Percentiles rank a stretch among this genome's conserved stretches.
Evolutionary conservation across 2,888 invertebrate species (phyloP).

Genomic region (Eucriotettix oculatus): DNA sequence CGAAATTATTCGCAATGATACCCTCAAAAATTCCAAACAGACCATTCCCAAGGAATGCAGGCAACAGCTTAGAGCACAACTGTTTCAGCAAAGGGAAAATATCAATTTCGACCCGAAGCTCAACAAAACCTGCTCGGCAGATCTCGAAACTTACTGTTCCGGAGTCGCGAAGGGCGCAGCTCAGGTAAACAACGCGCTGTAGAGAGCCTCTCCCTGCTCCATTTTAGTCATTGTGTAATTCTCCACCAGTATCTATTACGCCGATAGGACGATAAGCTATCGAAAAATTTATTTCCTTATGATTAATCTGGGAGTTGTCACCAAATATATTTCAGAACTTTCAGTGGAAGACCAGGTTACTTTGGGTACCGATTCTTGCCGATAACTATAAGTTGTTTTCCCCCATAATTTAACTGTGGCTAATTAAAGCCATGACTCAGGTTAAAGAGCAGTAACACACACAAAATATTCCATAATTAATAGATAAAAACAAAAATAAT

Average conservation of each 20-base stretch:
- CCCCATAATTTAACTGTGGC: no score
- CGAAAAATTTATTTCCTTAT: no score
- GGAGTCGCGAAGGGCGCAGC: conserved; percentile 49
- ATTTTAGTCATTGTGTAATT: neutral
- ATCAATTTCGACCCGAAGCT: conserved; percentile 72
- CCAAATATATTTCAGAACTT: no score
- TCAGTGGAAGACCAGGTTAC: no score
- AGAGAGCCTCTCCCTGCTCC: neutral
- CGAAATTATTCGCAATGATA: conserved; percentile 79
- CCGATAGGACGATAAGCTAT: no score
- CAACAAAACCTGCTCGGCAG: conserved; percentile 62
- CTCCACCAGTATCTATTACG: neutral
- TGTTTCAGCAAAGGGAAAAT: conserved; percentile 83
- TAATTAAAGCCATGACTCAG: no score
- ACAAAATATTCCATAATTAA: no score
- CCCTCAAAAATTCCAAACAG: conserved; percentile 54
- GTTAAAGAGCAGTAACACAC: no score
- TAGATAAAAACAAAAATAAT: no score
- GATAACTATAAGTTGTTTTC: no score
- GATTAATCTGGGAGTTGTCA: no score
- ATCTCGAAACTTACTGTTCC: conserved; percentile 57
- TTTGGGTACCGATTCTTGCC: no score
- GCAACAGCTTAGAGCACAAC: conserved; percentile 76
- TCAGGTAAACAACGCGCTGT: conserved; percentile 26
- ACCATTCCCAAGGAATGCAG: conserved; percentile 76